phyloP scores from a whole-genome alignment of 2,888 invertebrate species.

The Xanthostigma xanthostigma region DNA sequence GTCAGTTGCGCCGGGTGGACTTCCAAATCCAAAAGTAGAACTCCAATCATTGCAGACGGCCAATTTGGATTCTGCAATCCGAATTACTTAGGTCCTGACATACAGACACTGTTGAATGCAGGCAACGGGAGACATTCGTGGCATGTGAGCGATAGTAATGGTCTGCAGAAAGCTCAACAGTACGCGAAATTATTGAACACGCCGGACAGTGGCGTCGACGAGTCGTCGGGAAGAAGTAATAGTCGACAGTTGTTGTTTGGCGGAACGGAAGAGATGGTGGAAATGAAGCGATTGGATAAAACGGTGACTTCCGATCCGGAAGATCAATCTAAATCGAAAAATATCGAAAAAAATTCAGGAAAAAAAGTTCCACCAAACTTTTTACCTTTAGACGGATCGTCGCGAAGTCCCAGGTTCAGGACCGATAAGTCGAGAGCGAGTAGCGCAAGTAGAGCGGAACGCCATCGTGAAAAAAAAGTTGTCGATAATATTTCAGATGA shows the following conservation, averaged over 20 bases:
- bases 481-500: constrained; percentile 15
- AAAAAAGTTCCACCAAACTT: constrained; percentile 32
- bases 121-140: constrained; percentile 6
- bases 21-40: constrained; percentile 6
- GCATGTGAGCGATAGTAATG: constrained; percentile 11
- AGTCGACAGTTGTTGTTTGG: constrained; percentile 15
- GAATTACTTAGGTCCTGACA: constrained; percentile 55
- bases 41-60: constrained; percentile 26
- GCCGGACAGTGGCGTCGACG: constrained; percentile 47
- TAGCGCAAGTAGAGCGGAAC: constrained; percentile 40
- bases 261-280: constrained; percentile 26
- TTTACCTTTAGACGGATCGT: constrained; percentile 29
- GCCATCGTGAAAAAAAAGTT: constrained; percentile 24
- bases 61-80: constrained; percentile 60
- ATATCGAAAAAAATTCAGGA: constrained; percentile 8
- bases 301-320: constrained; percentile 9
- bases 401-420: constrained; percentile 17
- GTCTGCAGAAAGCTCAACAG: constrained; percentile 11
- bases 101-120: constrained; percentile 23
- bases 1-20: background rate
- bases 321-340: constrained; percentile 10
- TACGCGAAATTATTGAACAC: constrained; percentile 36
- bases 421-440: constrained; percentile 30
- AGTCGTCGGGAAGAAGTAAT: constrained; percentile 25
- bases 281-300: constrained; percentile 27